Evolutionary conservation across 2,888 invertebrate genomes (phyloP).

Genomic region (Metellina segmentata): DNA sequence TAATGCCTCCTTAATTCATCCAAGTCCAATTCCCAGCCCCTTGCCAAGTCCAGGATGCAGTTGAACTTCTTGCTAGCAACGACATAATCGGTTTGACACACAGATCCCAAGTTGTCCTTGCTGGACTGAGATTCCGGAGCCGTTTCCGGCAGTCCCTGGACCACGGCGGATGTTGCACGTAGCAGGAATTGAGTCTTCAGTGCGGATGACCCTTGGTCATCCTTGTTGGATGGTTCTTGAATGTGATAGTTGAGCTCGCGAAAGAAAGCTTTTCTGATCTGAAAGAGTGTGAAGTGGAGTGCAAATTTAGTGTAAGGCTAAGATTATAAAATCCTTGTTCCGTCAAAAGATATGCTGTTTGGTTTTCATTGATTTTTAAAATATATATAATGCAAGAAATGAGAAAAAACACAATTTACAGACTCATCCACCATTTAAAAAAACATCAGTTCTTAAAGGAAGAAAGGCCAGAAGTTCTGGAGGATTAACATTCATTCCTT

Average conservation of each 20-base stretch:
- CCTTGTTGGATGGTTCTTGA: conserved; percentile 84
- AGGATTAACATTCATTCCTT: too few relatives aligned
- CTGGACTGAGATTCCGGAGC: conserved; percentile 28
- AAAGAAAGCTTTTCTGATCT: conserved; percentile 81
- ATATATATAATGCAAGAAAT: too few relatives aligned
- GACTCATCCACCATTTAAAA: too few relatives aligned
- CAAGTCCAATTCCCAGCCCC: conserved; percentile 88
- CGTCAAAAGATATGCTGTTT: too few relatives aligned
- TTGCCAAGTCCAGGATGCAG: conserved; percentile 86
- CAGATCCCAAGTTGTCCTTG: not conserved
- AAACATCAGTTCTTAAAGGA: too few relatives aligned
- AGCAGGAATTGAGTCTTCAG: conserved; percentile 82
- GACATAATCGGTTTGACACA: conserved; percentile 77
- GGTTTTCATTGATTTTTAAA: too few relatives aligned
- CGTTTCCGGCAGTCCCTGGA: conserved; percentile 77
- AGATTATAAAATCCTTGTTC: too few relatives aligned
- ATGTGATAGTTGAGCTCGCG: conserved; percentile 82
- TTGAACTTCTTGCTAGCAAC: conserved; percentile 86
- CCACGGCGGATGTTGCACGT: conserved; percentile 72
- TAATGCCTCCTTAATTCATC: conserved; percentile 89
- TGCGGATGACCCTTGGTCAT: conserved; percentile 4
- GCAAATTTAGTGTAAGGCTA: too few relatives aligned
- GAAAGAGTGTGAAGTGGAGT: conserved; percentile 42
- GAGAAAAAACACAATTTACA: too few relatives aligned
- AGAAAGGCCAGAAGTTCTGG: too few relatives aligned